Evolutionary conservation across 2,888 invertebrate genomes (phyloP).

Genomic region (Orthonevra nobilis): DNA sequence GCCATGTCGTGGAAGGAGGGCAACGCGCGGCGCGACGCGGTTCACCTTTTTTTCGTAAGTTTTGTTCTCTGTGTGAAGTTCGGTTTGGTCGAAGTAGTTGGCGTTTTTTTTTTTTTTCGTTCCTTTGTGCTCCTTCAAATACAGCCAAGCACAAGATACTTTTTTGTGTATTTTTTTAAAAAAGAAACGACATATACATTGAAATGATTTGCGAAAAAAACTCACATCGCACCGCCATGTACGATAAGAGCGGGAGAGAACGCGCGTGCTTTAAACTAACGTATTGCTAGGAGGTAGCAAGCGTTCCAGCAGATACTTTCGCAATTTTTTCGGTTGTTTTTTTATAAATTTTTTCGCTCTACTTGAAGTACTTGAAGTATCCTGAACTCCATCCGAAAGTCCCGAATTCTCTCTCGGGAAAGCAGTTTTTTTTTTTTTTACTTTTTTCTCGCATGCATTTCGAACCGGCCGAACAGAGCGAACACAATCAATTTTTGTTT

Average conservation of each 20-base stretch:
- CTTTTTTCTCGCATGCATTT: constrained; percentile 12
- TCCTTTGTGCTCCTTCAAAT: constrained; percentile 34
- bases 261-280: constrained; percentile 26
- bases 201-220: constrained; percentile 52
- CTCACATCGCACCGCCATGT: constrained; percentile 33
- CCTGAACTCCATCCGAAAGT: too few species aligned
- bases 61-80: constrained; percentile 58
- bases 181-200: constrained; percentile 34
- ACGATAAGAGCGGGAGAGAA: constrained; percentile 48
- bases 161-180: constrained; percentile 45
- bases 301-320: constrained; percentile 39
- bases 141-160: constrained; percentile 43
- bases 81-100: constrained; percentile 41
- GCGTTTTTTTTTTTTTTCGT: constrained; percentile 25
- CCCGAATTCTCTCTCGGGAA: too few species aligned
- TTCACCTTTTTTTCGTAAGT: constrained; percentile 20
- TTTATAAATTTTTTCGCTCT: too few species aligned
- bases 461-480: constrained; percentile 16
- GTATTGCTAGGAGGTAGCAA: constrained; percentile 53
- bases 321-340: too few species aligned
- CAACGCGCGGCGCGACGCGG: constrained; percentile 26
- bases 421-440: too few species aligned
- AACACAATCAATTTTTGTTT: constrained; percentile 38
- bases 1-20: constrained; percentile 28
- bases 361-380: too few species aligned